Evolutionary conservation across 1,140 invertebrate species (phyloP).

Genomic region (Drosophila arizonae): DNA sequence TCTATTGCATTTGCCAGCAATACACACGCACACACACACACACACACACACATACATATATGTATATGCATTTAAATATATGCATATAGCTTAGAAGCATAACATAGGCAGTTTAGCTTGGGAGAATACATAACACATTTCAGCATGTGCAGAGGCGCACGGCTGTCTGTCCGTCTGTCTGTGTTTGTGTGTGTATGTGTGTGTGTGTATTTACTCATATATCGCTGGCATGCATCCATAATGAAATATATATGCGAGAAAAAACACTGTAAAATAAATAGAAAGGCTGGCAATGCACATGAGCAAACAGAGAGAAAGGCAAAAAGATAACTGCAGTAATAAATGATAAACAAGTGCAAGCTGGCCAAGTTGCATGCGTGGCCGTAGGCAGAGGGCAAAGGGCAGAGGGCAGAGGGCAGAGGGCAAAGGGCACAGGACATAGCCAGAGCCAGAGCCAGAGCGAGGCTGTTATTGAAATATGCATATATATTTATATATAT

Average conservation of each 20-base stretch:
- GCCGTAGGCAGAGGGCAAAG: not conserved
- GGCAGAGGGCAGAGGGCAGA: not conserved
- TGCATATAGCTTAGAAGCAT: not conserved
- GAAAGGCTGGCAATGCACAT: conserved; percentile 38
- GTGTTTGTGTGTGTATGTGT: not conserved
- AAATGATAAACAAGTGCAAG: conserved; percentile 76
- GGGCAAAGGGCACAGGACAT: not conserved
- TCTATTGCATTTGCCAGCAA: conserved; percentile 41
- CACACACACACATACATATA: conserved; percentile 13
- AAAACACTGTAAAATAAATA: conserved; percentile 52
- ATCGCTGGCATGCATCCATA: conserved; percentile 49
- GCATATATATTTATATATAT: not conserved
- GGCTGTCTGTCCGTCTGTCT: too few relatives aligned
- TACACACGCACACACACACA: conserved; percentile 13
- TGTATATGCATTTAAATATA: not conserved
- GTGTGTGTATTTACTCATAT: conserved; percentile 37
- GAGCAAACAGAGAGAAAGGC: conserved; percentile 29
- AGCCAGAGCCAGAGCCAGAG: not conserved
- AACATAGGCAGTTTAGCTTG: too few relatives aligned
- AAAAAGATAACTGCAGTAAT: conserved; percentile 67
- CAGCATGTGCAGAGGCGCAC: not conserved
- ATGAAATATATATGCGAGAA: conserved; percentile 50
- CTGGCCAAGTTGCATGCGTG: conserved; percentile 50
- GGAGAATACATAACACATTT: not conserved
- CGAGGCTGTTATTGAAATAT: conserved; percentile 62